Base-by-base conservation (phyloP, 2,888 invertebrate species). In the Lycia hirtaria region DNA sequence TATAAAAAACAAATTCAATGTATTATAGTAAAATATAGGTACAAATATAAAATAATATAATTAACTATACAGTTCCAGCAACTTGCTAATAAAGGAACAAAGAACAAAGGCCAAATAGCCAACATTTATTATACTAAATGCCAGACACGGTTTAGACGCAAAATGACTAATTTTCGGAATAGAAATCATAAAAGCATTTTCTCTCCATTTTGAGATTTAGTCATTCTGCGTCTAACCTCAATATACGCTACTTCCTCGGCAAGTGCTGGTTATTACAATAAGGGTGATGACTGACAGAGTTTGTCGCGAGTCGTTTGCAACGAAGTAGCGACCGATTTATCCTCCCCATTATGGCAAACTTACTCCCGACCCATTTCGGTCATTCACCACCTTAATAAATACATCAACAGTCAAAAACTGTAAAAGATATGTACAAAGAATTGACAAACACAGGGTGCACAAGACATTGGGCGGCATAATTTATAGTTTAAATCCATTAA, bases 351-450 rank as follows among this genome's bases (percentile, higher is more conserved):
- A n/a, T n/a, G n/a, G n/a, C n/a, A n/a, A n/a, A n/a, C n/a, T n/a
- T n/a, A n/a, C n/a, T n/a, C n/a, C n/a, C n/a, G n/a, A n/a, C n/a
- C n/a, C n/a, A n/a, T n/a, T n/a, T n/a, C n/a, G n/a, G n/a, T n/a
- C n/a, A n/a, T n/a, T n/a, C n/a, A n/a, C 2, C n/a, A 5, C 10
- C 7, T n/a, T 32, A 44, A 32, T 43, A 30, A 32, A 45, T 49
- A 56, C 30, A 24, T 37, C 67, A 70, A 73, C 67, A 72, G 56
- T 66, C 61, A 65, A 63, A 55, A 62, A 69, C 45, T 54, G 44
- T 67, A 74, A 67, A 71, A 66, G 74, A 79, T 79, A 80, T 80
- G 80, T 80, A 76, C 76, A 77, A 73, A 52, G 55, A 81, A 78
- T 81, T 81, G 80, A 80, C 78, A 72, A 73, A 71, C 49, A 64